Percentiles rank a stretch among this genome's conserved stretches.
These are phyloP conservation scores for Folsomia manolachei DNA, from an alignment of 2,888 invertebrate species.

Conservation along the genomic window DNA sequence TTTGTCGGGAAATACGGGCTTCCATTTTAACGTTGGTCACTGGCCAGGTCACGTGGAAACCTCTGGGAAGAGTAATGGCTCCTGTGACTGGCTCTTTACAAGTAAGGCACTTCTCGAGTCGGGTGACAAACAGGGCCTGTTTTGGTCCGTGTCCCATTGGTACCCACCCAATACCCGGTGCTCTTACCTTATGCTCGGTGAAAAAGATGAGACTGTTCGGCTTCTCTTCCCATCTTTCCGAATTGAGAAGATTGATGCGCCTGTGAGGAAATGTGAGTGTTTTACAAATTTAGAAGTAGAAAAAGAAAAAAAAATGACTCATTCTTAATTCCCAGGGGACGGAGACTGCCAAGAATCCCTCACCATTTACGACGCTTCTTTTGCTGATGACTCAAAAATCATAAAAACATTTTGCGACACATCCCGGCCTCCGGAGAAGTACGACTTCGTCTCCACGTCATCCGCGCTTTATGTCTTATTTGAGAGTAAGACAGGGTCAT, in stretches of 20 bases:
- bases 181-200: constrained; percentile 83
- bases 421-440: constrained; percentile 87
- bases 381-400: constrained; percentile 83
- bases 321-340: no score
- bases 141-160: constrained; percentile 89
- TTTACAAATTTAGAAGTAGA: no score
- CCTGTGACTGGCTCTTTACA: constrained; percentile 78
- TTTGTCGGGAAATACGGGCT: constrained; percentile 77
- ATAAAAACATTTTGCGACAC: constrained; percentile 94
- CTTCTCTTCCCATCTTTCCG: constrained; percentile 81
- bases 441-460: constrained; percentile 85
- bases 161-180: constrained; percentile 90
- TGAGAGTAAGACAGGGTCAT: constrained; percentile 87
- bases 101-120: constrained; percentile 74
- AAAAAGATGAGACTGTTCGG: constrained; percentile 80
- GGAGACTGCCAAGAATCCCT: constrained; percentile 87
- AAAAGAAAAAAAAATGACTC: no score
- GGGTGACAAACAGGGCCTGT: constrained; percentile 81
- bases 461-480: constrained; percentile 83
- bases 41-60: constrained; percentile 92
- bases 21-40: constrained; percentile 91
- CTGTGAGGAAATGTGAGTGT: no score
- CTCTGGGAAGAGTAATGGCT: constrained; percentile 71
- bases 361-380: constrained; percentile 81
- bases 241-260: constrained; percentile 56